phyloP scores from a whole-genome alignment of 2,797 vertebrate genomes.

The Myioborus melanocephalus region DNA sequence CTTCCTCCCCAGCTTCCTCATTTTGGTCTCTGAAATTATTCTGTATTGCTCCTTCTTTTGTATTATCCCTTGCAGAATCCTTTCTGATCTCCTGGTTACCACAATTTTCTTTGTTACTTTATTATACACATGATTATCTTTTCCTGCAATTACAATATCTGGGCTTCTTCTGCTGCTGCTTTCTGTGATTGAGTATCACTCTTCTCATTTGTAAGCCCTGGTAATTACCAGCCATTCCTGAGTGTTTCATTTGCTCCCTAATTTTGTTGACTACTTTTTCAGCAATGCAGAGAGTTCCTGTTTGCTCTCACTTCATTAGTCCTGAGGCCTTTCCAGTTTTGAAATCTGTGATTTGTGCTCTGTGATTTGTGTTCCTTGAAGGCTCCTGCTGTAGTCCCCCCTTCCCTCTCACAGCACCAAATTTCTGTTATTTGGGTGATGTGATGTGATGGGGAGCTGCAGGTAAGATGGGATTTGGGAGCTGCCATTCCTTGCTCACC shows the following conservation, averaged over 20 bases:
- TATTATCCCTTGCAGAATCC: conserved; percentile 13
- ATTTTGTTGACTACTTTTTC: conserved; percentile 27
- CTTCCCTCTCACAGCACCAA: neutral
- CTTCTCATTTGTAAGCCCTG: neutral
- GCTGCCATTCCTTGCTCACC: neutral
- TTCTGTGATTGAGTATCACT: neutral
- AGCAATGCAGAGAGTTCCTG: neutral
- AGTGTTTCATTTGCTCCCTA: conserved; percentile 5
- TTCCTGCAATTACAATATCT: conserved; percentile 6
- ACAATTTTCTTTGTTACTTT: conserved; percentile 22
- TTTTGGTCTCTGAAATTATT: conserved; percentile 24
- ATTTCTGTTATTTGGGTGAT: neutral
- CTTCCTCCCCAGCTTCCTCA: neutral
- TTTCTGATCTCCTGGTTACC: conserved; percentile 22
- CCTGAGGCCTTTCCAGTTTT: neutral
- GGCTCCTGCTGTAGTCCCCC: neutral
- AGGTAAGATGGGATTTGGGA: neutral
- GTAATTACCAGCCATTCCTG: conserved; percentile 11
- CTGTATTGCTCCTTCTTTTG: conserved; percentile 4
- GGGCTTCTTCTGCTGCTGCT: neutral
- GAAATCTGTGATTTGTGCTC: neutral
- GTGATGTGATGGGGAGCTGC: neutral
- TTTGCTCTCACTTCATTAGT: conserved; percentile 12
- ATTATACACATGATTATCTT: conserved; percentile 15
- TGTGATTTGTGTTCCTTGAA: neutral